These are phyloP conservation scores for Chelidonichthys spinosus DNA, from an alignment of 2,797 vertebrate species.

Conservation along the genomic window DNA sequence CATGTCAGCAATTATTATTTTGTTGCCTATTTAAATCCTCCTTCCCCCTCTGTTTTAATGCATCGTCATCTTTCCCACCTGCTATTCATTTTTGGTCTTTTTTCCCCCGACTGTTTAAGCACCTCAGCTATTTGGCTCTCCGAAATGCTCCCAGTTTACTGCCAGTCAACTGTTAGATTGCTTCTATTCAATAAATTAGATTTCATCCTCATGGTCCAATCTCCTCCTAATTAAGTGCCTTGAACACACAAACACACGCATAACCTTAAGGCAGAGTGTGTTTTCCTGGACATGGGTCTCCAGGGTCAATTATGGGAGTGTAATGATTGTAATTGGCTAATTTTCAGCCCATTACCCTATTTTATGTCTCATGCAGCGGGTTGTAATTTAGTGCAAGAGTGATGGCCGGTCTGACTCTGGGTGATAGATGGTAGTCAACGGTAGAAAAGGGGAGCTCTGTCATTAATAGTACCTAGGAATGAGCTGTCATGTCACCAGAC, in stretches of 20 bases:
- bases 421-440: constrained; percentile 70
- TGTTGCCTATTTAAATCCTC: not conserved
- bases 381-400: constrained; percentile 76
- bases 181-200: constrained; percentile 61
- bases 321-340: constrained; percentile 80
- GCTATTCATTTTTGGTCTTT: not conserved
- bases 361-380: constrained; percentile 75
- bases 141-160: constrained; percentile 41
- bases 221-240: constrained; percentile 69
- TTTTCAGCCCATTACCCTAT: constrained; percentile 80
- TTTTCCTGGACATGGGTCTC: constrained; percentile 68
- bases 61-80: not conserved
- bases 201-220: constrained; percentile 65
- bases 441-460: constrained; percentile 52
- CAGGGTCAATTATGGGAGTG: constrained; percentile 76
- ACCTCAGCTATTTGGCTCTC: constrained; percentile 14
- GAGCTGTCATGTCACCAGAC: constrained; percentile 64
- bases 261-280: constrained; percentile 62
- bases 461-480: constrained; percentile 75
- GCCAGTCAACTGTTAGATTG: constrained; percentile 44
- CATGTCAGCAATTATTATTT: not conserved
- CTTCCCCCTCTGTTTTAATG: not conserved
- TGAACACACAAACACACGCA: constrained; percentile 50
- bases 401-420: constrained; percentile 45
- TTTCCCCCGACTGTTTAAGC: not conserved